Percentiles rank a stretch among this genome's conserved stretches.
Evolutionary conservation across 2,888 invertebrate species (phyloP).

Genomic region (Pharmacophagus antenor): DNA sequence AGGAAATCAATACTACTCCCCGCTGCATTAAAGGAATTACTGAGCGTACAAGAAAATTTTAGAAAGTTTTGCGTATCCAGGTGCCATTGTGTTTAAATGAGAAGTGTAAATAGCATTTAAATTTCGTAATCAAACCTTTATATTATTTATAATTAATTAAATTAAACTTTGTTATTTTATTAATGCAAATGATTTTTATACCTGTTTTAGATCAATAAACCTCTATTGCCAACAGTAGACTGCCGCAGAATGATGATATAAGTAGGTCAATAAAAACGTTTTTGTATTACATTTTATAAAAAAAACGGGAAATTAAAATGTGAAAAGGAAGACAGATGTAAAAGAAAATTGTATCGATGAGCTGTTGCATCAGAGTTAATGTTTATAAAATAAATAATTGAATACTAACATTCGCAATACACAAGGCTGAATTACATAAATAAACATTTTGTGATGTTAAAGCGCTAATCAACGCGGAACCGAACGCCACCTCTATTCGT

Average conservation of each 20-base stretch:
- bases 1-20: slow-evolving; percentile 21
- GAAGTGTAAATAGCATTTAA: background rate
- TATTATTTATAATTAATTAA: background rate
- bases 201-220: too few species aligned
- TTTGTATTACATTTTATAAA: background rate
- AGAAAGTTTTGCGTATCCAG: background rate
- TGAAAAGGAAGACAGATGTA: background rate
- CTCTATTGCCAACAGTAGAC: too few species aligned
- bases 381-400: slow-evolving; percentile 21
- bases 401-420: slow-evolving; percentile 32
- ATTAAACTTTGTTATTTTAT: background rate
- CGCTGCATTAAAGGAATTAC: slow-evolving; percentile 21
- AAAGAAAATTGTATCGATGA: background rate
- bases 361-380: slow-evolving; percentile 14
- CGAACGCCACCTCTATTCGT: slow-evolving; percentile 67
- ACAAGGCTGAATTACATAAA: slow-evolving; percentile 41
- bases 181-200: too few species aligned
- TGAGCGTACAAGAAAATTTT: slow-evolving; percentile 10
- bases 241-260: too few species aligned
- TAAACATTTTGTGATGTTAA: slow-evolving; percentile 40
- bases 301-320: too few species aligned
- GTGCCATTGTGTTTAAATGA: background rate
- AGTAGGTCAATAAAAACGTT: too few species aligned
- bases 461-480: slow-evolving; percentile 62
- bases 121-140: background rate